Conservation (phyloP, 1,140 invertebrate species). For the Drosophila saltans region DNA sequence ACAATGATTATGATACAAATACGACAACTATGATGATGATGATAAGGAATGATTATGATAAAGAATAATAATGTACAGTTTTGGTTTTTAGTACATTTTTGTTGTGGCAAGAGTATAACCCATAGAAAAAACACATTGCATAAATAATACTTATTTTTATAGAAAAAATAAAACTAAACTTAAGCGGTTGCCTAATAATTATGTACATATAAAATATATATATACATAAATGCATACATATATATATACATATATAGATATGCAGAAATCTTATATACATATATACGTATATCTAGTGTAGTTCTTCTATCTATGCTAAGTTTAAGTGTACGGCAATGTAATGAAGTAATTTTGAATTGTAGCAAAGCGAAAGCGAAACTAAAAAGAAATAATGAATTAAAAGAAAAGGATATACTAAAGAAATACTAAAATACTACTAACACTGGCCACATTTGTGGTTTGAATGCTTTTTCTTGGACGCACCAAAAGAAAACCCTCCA, state of each 20-base stretch:
- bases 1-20: conserved; percentile 43
- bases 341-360: conserved; percentile 70
- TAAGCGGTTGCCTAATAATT: conserved; percentile 79
- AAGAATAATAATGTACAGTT: conserved; percentile 65
- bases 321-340: conserved; percentile 64
- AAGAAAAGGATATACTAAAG: conserved; percentile 37
- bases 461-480: conserved; percentile 30
- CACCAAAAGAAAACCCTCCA: conserved; percentile 60
- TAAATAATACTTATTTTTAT: conserved; percentile 70
- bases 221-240: conserved; percentile 45
- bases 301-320: conserved; percentile 61
- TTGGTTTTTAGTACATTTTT: conserved; percentile 67
- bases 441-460: not conserved
- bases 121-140: conserved; percentile 29
- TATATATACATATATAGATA: conserved; percentile 26
- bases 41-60: conserved; percentile 32
- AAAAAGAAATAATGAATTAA: conserved; percentile 61
- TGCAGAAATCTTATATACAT: conserved; percentile 25
- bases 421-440: conserved; percentile 22
- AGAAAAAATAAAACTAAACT: conserved; percentile 56
- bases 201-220: conserved; percentile 67
- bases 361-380: conserved; percentile 26
- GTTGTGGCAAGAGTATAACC: conserved; percentile 40
- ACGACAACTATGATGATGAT: conserved; percentile 26
- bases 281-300: conserved; percentile 51